These are phyloP conservation scores for Agriotes lineatus DNA, from an alignment of 2,888 invertebrate genomes.

Conservation along the genomic window DNA sequence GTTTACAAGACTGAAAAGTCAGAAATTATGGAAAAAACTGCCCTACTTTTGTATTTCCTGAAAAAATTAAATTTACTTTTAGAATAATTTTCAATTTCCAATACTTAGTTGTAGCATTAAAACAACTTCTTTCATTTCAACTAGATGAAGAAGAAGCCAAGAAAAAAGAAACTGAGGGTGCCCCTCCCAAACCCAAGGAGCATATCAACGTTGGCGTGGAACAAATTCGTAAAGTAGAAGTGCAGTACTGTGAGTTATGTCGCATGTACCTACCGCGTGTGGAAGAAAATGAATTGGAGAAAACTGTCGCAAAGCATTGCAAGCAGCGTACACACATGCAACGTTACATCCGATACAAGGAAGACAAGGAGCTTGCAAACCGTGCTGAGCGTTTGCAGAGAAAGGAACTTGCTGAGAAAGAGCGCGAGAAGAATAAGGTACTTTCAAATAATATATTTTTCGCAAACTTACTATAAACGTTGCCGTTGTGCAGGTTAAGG, in stretches of 20 bases:
- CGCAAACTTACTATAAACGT: slow-evolving; percentile 37
- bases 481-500: not conserved
- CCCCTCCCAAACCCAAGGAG: slow-evolving; percentile 70
- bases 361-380: slow-evolving; percentile 79
- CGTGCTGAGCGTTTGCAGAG: slow-evolving; percentile 79
- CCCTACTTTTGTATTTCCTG: too few species aligned
- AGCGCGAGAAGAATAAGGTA: slow-evolving; percentile 67
- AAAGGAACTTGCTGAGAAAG: slow-evolving; percentile 69
- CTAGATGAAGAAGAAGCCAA: slow-evolving; percentile 46
- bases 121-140: not conserved
- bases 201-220: slow-evolving; percentile 83
- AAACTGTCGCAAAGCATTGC: slow-evolving; percentile 71
- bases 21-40: too few species aligned
- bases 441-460: slow-evolving; percentile 53
- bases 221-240: slow-evolving; percentile 82
- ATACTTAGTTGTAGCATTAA: too few species aligned
- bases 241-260: slow-evolving; percentile 85
- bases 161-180: slow-evolving; percentile 59
- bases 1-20: too few species aligned
- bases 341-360: slow-evolving; percentile 82
- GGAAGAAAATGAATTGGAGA: slow-evolving; percentile 69
- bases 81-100: too few species aligned
- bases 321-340: slow-evolving; percentile 81
- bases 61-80: too few species aligned
- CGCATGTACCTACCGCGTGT: slow-evolving; percentile 78